Conservation (phyloP, 2,113 vertebrate genomes). For the Tichodroma muraria region DNA sequence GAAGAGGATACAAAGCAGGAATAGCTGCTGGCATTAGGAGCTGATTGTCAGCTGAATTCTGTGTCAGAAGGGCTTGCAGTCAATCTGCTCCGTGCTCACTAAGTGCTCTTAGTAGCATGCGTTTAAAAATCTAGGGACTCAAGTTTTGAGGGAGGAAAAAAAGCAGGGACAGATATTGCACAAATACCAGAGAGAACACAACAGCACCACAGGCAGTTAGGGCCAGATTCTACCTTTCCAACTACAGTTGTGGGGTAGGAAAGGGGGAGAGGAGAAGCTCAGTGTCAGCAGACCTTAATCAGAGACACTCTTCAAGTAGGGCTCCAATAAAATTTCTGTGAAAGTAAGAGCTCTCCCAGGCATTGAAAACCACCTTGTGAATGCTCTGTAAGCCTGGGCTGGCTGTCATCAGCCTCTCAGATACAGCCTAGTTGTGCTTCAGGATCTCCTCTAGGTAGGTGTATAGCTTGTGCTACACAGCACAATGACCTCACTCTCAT, state of each 20-base stretch:
- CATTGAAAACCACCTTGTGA: background rate
- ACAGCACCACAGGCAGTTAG: background rate
- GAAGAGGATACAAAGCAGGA: background rate
- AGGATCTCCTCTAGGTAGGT: background rate
- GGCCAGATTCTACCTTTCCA: background rate
- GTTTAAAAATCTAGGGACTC: background rate
- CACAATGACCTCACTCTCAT: background rate
- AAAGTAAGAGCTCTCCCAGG: background rate
- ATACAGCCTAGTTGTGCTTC: background rate
- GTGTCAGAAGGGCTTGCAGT: background rate
- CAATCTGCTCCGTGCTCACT: background rate
- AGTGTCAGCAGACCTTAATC: background rate
- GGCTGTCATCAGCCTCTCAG: background rate
- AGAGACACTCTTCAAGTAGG: background rate
- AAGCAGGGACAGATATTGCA: background rate
- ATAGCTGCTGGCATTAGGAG: constrained; percentile 38
- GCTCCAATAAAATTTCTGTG: background rate
- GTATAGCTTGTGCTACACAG: background rate
- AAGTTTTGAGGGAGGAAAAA: background rate
- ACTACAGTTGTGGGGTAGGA: accelerated
- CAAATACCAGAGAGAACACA: background rate
- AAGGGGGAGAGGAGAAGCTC: background rate
- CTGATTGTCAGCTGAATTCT: constrained; percentile 36
- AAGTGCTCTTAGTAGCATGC: background rate
- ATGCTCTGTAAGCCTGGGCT: background rate